Evolutionary conservation across 2,888 invertebrate genomes (phyloP), one percentile per base, ranked within the genome.

Genomic region (Agrotis segetum): DNA sequence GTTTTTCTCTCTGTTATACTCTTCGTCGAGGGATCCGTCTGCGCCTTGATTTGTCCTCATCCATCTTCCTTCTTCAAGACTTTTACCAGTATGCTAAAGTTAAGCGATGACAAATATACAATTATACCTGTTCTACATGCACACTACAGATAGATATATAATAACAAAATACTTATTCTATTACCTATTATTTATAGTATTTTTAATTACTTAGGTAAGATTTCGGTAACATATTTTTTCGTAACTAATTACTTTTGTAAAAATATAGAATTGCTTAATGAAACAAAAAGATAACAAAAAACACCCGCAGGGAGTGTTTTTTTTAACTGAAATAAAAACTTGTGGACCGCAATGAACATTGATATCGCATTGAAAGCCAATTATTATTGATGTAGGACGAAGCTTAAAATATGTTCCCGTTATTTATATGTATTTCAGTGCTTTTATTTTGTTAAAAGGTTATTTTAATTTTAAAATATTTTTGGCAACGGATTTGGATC

Each of bases 291-390:
- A 24, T 2, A 24, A 24, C 1, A 24, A 24, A 24, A 24, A 24
- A 24, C 24, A 24, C 24, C 1, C 13, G 14, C 13, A 24, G 47
- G 34, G 13, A 2, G 53, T 46, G 50, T 47, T 59, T 52, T 65
- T 66, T 53, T 21, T 60, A 70, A 67, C 50, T 24, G 67, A 52
- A 60, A 65, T 55, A 65, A 78, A 71, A 75, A 52, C 67, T 52
- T 47, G 17, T 21, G 50, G 19, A 1, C 64, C 61, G 67, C 75
- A 67, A 68, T 68, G 75, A 79, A 67, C 67, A 66, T 71, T 65
- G 67, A 65, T 71, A 64, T 64, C 56, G 44, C 65, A 79, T 79
- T 79, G 67, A 75, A 78, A 65, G 61, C 47, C 46, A 59, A 79
- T 79, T 71, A 67, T 65, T 75, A 66, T 29, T 60, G 68, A 62